phyloP scores from a whole-genome alignment of 2,797 vertebrate species.

The Falco cherrug region DNA sequence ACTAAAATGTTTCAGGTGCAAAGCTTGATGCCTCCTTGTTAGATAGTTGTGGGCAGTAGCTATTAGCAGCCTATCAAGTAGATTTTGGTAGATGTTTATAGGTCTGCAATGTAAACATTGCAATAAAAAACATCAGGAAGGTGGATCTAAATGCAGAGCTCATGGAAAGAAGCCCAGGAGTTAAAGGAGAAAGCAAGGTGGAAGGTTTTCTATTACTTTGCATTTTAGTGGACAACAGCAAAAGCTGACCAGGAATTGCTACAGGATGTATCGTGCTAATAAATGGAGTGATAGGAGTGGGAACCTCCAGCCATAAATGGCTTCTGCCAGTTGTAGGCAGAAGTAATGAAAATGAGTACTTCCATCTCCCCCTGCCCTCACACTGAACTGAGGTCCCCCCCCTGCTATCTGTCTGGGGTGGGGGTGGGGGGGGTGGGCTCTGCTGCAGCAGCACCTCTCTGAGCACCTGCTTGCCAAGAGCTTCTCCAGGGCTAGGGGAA shows the following conservation, averaged over 20 bases:
- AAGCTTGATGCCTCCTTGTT: neutral
- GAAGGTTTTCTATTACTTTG: neutral
- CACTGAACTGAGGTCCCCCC: neutral
- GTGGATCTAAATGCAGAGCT: neutral
- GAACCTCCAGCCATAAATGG: neutral
- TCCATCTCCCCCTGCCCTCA: neutral
- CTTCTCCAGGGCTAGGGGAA: neutral
- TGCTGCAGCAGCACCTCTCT: neutral
- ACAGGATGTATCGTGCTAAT: neutral
- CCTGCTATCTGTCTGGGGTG: too few relatives aligned
- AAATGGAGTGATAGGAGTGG: neutral
- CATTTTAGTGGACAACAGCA: neutral
- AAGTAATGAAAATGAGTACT: neutral
- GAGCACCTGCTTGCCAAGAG: neutral
- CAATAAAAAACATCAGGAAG: neutral
- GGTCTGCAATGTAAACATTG: neutral
- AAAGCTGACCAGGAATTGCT: neutral
- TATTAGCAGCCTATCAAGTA: neutral
- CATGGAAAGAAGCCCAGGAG: neutral
- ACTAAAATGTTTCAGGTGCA: neutral
- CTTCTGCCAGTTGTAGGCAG: neutral
- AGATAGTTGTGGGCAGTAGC: too few relatives aligned
- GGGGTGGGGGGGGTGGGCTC: rapidly evolving
- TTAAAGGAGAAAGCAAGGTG: neutral
- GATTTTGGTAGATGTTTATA: neutral